phyloP scores from a whole-genome alignment of 2,888 invertebrate genomes.

The Steinernema hermaphroditum region DNA sequence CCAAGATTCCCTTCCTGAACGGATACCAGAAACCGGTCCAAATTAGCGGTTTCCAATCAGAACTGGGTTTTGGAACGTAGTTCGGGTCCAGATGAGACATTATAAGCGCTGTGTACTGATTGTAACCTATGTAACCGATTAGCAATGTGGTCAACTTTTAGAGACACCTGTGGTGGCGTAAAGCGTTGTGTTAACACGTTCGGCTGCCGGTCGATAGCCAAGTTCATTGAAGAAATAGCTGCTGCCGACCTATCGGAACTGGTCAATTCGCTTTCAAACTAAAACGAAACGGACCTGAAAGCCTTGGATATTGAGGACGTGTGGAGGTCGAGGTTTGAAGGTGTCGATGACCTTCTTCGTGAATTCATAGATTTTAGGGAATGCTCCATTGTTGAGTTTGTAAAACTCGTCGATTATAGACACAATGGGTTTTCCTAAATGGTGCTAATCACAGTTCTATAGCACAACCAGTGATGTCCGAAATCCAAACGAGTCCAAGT shows the following conservation, averaged over 20 bases:
- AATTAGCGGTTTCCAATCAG: background rate
- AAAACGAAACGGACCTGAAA: background rate
- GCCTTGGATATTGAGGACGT: background rate
- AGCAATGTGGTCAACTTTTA: background rate
- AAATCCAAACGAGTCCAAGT: no score
- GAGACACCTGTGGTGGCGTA: background rate
- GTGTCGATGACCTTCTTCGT: background rate
- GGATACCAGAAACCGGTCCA: background rate
- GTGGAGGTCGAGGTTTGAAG: background rate
- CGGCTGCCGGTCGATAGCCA: background rate
- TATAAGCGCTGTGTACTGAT: background rate
- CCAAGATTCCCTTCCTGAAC: background rate
- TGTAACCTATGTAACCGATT: background rate
- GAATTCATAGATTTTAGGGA: background rate
- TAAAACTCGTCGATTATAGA: no score
- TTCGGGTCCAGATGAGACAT: background rate
- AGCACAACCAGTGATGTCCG: no score
- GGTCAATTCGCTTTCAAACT: no score
- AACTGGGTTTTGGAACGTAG: background rate
- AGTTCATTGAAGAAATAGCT: background rate
- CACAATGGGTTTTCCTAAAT: no score
- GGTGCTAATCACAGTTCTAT: no score
- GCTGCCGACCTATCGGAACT: no score
- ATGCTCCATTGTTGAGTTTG: no score
- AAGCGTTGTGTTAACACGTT: background rate